These are phyloP conservation scores for Ctenochaetus hawaiiensis DNA, from an alignment of 2,797 vertebrate species.

Conservation along the genomic window DNA sequence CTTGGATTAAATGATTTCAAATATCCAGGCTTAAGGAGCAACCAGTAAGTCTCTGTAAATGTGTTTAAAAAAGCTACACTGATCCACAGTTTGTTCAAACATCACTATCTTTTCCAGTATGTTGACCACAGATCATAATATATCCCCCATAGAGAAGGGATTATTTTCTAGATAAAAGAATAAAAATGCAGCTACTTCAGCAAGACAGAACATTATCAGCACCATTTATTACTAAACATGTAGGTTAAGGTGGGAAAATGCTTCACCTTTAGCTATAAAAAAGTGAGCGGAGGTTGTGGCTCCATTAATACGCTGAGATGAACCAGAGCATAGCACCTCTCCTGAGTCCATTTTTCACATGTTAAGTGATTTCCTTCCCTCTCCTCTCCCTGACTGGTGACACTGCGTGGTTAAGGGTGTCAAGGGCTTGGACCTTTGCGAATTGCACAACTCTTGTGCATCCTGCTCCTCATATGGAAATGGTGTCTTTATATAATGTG, in stretches of 20 bases:
- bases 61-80: not conserved
- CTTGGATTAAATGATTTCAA: not conserved
- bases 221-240: conserved; percentile 63
- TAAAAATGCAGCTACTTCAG: conserved; percentile 39
- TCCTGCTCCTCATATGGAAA: conserved; percentile 35
- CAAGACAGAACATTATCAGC: conserved; percentile 46
- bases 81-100: not conserved
- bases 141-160: conserved; percentile 20
- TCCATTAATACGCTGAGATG: conserved; percentile 72
- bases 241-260: conserved; percentile 49
- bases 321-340: conserved; percentile 67
- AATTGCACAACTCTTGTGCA: conserved; percentile 48
- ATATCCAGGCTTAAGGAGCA: not conserved
- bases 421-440: conserved; percentile 40
- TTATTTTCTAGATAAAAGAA: conserved; percentile 44
- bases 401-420: conserved; percentile 49
- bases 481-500: conserved; percentile 29
- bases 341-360: conserved; percentile 65
- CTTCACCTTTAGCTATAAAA: conserved; percentile 65
- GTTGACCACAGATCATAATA: conserved; percentile 36
- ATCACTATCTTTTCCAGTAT: conserved; percentile 15
- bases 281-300: conserved; percentile 59
- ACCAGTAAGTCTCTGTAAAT: conserved; percentile 12
- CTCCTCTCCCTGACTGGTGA: conserved; percentile 52
- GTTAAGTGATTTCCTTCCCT: conserved; percentile 71